phyloP scores from a whole-genome alignment of 1,140 invertebrate species.

The Telenomus remus region DNA sequence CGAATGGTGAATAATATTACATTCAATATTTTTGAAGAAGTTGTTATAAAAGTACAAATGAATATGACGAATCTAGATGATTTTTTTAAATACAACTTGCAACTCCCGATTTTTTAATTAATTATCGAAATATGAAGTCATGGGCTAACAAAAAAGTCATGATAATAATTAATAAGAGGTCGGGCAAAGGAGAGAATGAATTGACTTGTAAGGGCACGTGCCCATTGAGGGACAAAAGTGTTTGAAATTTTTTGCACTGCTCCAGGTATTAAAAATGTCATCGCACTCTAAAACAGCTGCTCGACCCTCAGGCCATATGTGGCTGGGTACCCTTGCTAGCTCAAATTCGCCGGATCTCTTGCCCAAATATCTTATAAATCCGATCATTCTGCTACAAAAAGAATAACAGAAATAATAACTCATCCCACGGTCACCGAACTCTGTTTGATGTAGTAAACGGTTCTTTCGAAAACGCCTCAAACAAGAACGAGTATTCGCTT shows the following conservation, averaged over 20 bases:
- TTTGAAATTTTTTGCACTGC: slow-evolving; percentile 61
- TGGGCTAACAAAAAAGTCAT: too few relatives aligned
- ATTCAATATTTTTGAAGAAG: too few relatives aligned
- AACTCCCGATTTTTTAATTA: too few relatives aligned
- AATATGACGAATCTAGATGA: too few relatives aligned
- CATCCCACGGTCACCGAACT: slow-evolving; percentile 62
- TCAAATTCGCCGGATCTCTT: slow-evolving; percentile 62
- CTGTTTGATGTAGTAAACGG: too few relatives aligned
- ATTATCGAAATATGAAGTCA: too few relatives aligned
- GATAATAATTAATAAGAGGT: too few relatives aligned
- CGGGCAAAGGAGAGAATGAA: slow-evolving; percentile 46
- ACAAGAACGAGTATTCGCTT: slow-evolving; percentile 33
- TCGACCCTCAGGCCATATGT: slow-evolving; percentile 59
- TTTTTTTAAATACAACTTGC: too few relatives aligned
- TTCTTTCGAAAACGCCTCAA: slow-evolving; percentile 34
- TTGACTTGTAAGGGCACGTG: slow-evolving; percentile 65
- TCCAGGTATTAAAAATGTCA: slow-evolving; percentile 65
- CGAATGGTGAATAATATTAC: too few relatives aligned
- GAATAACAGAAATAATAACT: slow-evolving; percentile 45
- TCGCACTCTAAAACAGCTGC: slow-evolving; percentile 69
- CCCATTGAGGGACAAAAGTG: slow-evolving; percentile 54
- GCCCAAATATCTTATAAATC: slow-evolving; percentile 66
- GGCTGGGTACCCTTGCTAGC: slow-evolving; percentile 65
- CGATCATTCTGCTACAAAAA: slow-evolving; percentile 63
- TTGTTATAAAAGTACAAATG: too few relatives aligned